Conservation (phyloP, 2,113 vertebrate genomes). For the Nycticorax nycticorax region DNA sequence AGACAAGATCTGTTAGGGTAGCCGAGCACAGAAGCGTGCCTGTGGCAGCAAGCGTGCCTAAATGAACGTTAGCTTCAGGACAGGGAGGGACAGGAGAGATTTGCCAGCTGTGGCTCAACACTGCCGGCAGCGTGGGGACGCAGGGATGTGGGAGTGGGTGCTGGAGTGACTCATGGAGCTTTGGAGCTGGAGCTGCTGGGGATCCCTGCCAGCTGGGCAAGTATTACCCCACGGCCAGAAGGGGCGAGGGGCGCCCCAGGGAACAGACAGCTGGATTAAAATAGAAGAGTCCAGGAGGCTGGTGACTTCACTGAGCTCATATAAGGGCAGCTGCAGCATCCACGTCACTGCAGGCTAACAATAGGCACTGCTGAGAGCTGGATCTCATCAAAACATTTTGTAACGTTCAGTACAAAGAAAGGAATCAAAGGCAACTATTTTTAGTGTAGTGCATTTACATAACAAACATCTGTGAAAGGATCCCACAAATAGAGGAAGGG, state of each 20-base stretch:
- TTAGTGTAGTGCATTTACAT: slow-evolving; percentile 69
- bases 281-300: slow-evolving; percentile 50
- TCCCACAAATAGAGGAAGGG: slow-evolving; percentile 54
- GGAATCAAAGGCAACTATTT: slow-evolving; percentile 71
- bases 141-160: background rate
- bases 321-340: slow-evolving; percentile 63
- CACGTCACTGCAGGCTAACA: slow-evolving; percentile 57
- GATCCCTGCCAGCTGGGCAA: slow-evolving; percentile 35
- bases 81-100: background rate
- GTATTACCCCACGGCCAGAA: background rate
- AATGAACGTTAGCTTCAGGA: background rate
- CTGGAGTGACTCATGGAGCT: background rate
- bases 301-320: slow-evolving; percentile 58
- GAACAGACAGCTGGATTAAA: slow-evolving; percentile 33
- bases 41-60: background rate
- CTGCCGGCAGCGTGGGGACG: background rate
- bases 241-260: background rate
- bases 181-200: background rate
- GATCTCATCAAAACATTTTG: slow-evolving; percentile 65
- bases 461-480: slow-evolving; percentile 58
- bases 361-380: slow-evolving; percentile 54
- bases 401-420: slow-evolving; percentile 57
- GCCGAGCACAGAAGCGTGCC: background rate
- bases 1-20: background rate
- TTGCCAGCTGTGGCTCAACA: background rate